Percentiles rank a stretch among this genome's conserved stretches.
Evolutionary conservation across 2,113 vertebrate species (phyloP).

Genomic region (Lophius piscatorius): DNA sequence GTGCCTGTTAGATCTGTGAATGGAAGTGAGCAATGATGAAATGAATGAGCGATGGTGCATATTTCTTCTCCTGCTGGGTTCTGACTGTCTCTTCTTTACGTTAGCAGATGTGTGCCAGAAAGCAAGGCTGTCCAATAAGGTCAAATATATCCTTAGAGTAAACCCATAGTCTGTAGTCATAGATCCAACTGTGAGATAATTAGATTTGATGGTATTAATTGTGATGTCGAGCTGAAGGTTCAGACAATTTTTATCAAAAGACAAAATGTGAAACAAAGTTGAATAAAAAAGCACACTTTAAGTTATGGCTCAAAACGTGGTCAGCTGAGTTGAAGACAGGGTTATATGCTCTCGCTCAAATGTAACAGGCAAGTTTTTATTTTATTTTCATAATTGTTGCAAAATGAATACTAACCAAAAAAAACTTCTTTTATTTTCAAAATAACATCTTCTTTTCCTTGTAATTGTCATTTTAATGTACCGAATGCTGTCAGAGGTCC

Average conservation of each 20-base stretch:
- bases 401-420: constrained; percentile 41
- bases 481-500: constrained; percentile 33
- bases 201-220: constrained; percentile 8
- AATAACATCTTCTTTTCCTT: constrained; percentile 4
- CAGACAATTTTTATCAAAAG: too few species aligned
- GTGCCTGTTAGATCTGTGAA: constrained; percentile 35
- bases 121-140: not conserved
- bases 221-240: not conserved
- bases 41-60: constrained; percentile 10
- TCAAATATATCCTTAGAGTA: too few species aligned
- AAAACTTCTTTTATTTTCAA: not conserved
- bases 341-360: not conserved
- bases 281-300: not conserved
- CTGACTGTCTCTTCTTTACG: constrained; percentile 9
- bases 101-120: constrained; percentile 2
- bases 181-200: constrained; percentile 14
- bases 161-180: too few species aligned
- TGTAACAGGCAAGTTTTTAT: not conserved
- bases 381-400: constrained; percentile 10
- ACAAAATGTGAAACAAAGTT: not conserved
- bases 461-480: constrained; percentile 3
- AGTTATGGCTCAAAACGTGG: constrained; percentile 1
- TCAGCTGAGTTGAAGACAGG: not conserved
- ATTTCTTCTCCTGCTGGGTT: constrained; percentile 1
- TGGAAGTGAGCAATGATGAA: constrained; percentile 14